Base-by-base conservation (phyloP, 2,797 vertebrate genomes). In the Pseudomugil tenellus region DNA sequence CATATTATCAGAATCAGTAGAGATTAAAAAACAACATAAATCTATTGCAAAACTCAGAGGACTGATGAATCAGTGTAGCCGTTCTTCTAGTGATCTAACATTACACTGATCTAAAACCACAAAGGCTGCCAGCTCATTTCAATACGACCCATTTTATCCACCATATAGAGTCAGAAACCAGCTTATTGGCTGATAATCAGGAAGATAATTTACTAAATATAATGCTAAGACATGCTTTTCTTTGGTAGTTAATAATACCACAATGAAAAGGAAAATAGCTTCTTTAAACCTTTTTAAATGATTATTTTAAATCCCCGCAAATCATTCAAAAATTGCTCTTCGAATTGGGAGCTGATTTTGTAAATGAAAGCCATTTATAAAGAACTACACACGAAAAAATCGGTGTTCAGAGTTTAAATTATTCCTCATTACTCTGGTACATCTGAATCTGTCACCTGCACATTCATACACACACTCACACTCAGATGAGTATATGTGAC, bases 361-460 rank as follows among this genome's bases (percentile, higher is more conserved):
- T 46, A 52, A 52, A 39, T 41, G 17, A 16, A 39, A 7, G 10
- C 19, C 28, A 48, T 29, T 5, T 53, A 39, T 6, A 41, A 23
- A 19, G 25, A 4, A 9, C 61, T 19, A 55, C 26, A 13, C 10
- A 14, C 37, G 41, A 23, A n/a, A 55, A 55, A 58, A 7, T 28
- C 4, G 12, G 58, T 71, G 17, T 21, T 56, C 11, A 14, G 4
- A 49, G 23, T 19, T 54, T 31, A 54, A 49, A 49, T 61, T 52
- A 70, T 28, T 51, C 11, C 8, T 49, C 6, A 28, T 76, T 68
- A 46, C 63, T 48, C 70, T 32, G 13, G 21, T 54, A 48, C 61
- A 49, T 66, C 32, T 70, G 61, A 56, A 68, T 59, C 34, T 16
- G 69, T 75, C 63, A 77, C 74, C 67, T 80, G 58, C 17, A n/a